Evolutionary conservation across 2,113 vertebrate genomes (phyloP), one percentile per base, ranked within the genome.

Genomic region (Acrocephalus kingi): DNA sequence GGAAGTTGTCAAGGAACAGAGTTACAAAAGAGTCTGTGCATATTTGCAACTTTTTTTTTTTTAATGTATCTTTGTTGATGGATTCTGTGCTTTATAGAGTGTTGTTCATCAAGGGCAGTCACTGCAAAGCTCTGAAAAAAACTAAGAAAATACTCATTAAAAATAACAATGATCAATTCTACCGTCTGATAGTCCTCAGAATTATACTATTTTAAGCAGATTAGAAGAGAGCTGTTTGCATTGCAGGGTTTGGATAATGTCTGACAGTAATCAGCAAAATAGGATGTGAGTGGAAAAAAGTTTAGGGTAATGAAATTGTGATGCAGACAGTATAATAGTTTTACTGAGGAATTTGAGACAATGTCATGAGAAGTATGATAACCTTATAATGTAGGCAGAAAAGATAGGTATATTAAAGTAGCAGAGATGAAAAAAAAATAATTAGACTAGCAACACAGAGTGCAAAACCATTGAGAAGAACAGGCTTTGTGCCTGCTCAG

Each of bases 201-300:
- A 95, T 92, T 93, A 61, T 82, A 72, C 58, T 89, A 83, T 86
- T 92, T 95, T 61, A 77, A 76, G 79, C 49, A 94, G 69, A 93
- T 80, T 63, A 90, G 33, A 61, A 92, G n/a, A 72, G 68, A 84
- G 64, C 18, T 89, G 49, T 82, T 92, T 92, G 58, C 68, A 77
- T 82, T 92, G 30, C 64, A 39, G 48, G 39, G 56, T 89, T 88
- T 93, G 79, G 79, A 72, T 92, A 80, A 90, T 61, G 39, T 39
- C 54, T 64, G 55, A 84, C n/a, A 54, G 58, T 72, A 83, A 97
- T 92, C 90, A 95, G 64, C 51, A 81, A 83, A 95, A 93, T 37
- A 90, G 43, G n/a, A 94, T 78, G n/a, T 0, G 0, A 49, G 49
- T 46, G 25, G 48, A 83, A 96, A 92, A 80, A 84, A 78, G 52